A percentile compares a stretch with the other conserved stretches of the same genome.
phyloP scores from a whole-genome alignment of 1,140 invertebrate genomes.

The Pygmarrhopalites habei region DNA sequence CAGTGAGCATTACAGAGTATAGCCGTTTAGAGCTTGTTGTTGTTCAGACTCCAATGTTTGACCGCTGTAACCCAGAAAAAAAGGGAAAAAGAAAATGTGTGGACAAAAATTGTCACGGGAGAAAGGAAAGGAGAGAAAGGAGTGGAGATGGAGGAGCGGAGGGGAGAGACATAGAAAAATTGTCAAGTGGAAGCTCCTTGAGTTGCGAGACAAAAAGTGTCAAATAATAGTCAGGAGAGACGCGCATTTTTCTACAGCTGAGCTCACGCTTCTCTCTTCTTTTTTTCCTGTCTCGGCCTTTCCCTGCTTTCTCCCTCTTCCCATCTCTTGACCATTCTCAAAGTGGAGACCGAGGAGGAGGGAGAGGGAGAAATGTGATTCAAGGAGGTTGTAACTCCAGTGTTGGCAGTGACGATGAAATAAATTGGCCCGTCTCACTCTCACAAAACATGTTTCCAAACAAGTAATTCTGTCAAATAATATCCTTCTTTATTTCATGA shows the following conservation, averaged over 20 bases:
- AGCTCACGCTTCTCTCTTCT: background rate
- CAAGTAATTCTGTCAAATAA: constrained; percentile 8
- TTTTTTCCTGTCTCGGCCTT: background rate
- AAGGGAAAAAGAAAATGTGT: background rate
- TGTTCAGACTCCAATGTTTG: too few species aligned
- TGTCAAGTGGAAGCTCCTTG: background rate
- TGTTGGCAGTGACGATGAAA: background rate
- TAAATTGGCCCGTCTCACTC: background rate
- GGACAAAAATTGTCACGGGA: too few species aligned
- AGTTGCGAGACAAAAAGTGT: background rate
- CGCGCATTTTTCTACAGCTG: background rate
- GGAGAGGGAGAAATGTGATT: background rate
- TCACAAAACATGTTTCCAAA: constrained; percentile 4
- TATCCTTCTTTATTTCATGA: constrained; percentile 2
- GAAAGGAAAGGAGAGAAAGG: background rate
- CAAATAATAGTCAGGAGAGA: constrained; percentile 1
- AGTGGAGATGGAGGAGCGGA: background rate
- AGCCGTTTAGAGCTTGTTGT: too few species aligned
- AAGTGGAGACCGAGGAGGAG: background rate
- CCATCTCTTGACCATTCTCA: constrained; percentile 1
- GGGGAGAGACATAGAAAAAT: background rate
- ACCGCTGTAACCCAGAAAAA: too few species aligned
- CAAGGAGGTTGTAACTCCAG: background rate
- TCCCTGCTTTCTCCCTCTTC: background rate
- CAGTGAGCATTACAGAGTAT: too few species aligned